Evolutionary conservation across 2,113 vertebrate species (phyloP), one percentile per base, ranked within the genome.

Genomic region (Callipepla californica): DNA sequence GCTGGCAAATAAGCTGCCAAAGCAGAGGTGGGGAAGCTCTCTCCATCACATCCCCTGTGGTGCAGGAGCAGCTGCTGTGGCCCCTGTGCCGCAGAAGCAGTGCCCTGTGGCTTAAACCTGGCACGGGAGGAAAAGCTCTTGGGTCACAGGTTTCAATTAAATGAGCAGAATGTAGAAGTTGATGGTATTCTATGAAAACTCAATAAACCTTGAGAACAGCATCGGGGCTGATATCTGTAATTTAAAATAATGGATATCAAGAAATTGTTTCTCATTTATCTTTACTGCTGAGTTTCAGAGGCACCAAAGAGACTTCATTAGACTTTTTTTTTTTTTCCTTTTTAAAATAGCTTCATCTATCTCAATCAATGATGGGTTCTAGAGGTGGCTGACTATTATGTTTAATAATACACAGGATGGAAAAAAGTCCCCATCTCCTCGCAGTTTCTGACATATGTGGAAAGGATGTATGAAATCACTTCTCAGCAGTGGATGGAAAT

Each of bases 231-330:
- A 97, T 98, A 97, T 98, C 95, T 98, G 97, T 98, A 97, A 98
- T 98, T 98, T 97, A 97, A 97, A 95, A 96, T 98, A 98, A 98
- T 98, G 97, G 98, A 96, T 92, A 97, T 97, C 97, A 96, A 98
- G 97, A 98, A 98, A 98, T 97, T 97, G 98, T 98, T 98, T 97
- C 98, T 98, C 97, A 98, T 98, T 98, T 98, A 95, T 98, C 98
- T 98, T 98, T 97, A 97, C 97, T 97, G 97, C 98, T 21, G 95
- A 97, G 97, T 96, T 98, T 95, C 94, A 95, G 95, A 98, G 97
- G 96, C 87, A 96, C 93, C 95, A 96, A 96, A 97, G 97, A 97
- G 97, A 97, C 97, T 98, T 98, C 97, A 98, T 98, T 98, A 98
- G 95, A 59, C 40, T 40, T 68, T 84, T 87, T 87, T n/a, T 91